Conservation (phyloP, 2,888 invertebrate species). For the Cheilosia urbana region DNA sequence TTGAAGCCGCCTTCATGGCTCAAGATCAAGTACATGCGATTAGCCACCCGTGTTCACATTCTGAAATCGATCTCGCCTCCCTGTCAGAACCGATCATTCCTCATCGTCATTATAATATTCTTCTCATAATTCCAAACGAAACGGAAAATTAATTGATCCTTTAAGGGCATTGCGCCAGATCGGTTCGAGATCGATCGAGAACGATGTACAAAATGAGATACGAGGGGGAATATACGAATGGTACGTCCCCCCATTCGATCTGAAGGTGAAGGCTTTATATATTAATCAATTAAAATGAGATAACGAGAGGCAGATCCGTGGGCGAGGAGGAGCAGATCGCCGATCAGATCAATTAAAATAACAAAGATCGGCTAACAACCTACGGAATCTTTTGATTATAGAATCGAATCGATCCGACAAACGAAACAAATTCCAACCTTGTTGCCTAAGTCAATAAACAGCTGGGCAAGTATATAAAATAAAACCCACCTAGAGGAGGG, state of each 20-base stretch:
- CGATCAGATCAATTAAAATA: constrained; percentile 51
- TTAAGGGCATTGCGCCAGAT: constrained; percentile 48
- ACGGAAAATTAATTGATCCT: constrained; percentile 70
- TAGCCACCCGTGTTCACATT: constrained; percentile 71
- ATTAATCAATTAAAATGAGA: constrained; percentile 67
- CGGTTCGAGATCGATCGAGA: constrained; percentile 52
- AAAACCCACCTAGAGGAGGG: constrained; percentile 27
- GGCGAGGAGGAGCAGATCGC: constrained; percentile 40
- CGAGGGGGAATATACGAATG: neutral
- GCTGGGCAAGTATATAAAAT: constrained; percentile 21
- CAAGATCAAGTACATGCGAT: constrained; percentile 67
- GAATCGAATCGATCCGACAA: neutral
- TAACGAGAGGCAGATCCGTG: constrained; percentile 48
- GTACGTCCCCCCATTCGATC: neutral
- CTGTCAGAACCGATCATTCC: constrained; percentile 34
- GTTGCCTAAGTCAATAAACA: constrained; percentile 48
- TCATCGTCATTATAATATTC: constrained; percentile 57
- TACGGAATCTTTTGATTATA: neutral
- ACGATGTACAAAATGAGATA: constrained; percentile 35
- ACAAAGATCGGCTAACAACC: constrained; percentile 35
- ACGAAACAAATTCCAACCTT: constrained; percentile 31
- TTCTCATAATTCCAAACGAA: constrained; percentile 40
- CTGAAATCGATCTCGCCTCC: constrained; percentile 42
- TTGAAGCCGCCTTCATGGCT: constrained; percentile 28
- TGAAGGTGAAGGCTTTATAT: neutral